Evolutionary conservation across 2,888 invertebrate genomes (phyloP).

Genomic region (Leucania comma): DNA sequence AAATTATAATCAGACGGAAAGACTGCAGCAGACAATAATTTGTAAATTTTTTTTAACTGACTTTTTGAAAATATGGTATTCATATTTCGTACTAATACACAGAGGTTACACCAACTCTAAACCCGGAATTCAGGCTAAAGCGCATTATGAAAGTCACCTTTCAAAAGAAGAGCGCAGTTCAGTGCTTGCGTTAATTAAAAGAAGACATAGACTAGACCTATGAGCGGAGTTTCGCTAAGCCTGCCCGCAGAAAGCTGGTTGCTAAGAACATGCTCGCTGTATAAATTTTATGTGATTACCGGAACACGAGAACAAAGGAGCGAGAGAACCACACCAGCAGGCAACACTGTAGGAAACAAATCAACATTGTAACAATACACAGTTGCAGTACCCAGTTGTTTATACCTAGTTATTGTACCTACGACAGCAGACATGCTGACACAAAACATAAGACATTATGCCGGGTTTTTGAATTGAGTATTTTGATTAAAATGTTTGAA

Average conservation of each 20-base stretch:
- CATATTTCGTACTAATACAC: not conserved
- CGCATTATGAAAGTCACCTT: conserved; percentile 11
- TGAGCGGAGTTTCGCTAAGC: conserved; percentile 26
- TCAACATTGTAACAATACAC: conserved; percentile 63
- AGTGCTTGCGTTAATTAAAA: conserved; percentile 50
- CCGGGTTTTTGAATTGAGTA: no score
- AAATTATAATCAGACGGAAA: no score
- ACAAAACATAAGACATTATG: no score
- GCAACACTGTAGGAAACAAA: conserved; percentile 51
- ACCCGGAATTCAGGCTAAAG: conserved; percentile 14
- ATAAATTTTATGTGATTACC: conserved; percentile 69
- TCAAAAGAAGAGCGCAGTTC: conserved; percentile 20
- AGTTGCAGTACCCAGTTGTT: conserved; percentile 40
- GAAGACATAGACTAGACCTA: conserved; percentile 38
- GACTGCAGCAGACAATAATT: no score
- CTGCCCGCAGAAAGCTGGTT: conserved; percentile 21
- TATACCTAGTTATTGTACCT: conserved; percentile 19
- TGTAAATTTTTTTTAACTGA: not conserved
- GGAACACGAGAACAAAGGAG: conserved; percentile 66
- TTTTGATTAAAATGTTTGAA: no score
- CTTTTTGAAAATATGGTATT: conserved; percentile 1
- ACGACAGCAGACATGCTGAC: no score
- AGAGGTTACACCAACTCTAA: no score
- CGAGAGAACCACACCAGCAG: conserved; percentile 38
- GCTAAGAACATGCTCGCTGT: conserved; percentile 48